Conservation (phyloP, 2,113 vertebrate species). For the Spea multiplicata region DNA sequence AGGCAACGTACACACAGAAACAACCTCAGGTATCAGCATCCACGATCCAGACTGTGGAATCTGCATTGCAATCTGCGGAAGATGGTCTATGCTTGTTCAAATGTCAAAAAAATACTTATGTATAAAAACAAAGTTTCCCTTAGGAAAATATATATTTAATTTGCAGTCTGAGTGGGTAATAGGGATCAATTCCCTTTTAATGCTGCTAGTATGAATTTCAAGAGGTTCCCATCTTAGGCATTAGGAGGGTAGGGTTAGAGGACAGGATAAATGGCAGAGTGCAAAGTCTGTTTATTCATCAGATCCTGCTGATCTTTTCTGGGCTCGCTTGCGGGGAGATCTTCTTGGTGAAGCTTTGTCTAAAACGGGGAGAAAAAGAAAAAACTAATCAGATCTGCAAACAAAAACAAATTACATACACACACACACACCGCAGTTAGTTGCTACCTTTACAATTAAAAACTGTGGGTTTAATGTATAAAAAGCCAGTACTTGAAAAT, state of each 20-base stretch:
- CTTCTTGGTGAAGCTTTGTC: constrained; percentile 93
- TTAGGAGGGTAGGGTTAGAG: constrained; percentile 64
- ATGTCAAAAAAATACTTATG: too few species aligned
- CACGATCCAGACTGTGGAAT: too few species aligned
- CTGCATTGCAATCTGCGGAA: too few species aligned
- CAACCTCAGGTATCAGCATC: not conserved
- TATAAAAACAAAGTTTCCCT: constrained; percentile 62
- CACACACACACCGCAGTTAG: too few species aligned
- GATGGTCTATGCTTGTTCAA: too few species aligned
- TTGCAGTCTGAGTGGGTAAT: constrained; percentile 55
- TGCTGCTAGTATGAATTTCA: constrained; percentile 24
- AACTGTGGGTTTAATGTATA: too few species aligned
- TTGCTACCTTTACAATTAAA: too few species aligned
- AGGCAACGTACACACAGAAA: not conserved
- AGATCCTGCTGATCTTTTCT: constrained; percentile 94
- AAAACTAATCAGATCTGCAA: not conserved
- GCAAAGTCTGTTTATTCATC: constrained; percentile 84
- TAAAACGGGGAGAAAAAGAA: constrained; percentile 54
- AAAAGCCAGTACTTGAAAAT: too few species aligned
- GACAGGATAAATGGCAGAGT: constrained; percentile 59
- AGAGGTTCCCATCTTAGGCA: constrained; percentile 11
- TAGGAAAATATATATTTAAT: constrained; percentile 55
- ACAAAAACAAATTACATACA: too few species aligned
- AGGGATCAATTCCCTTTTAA: constrained; percentile 49
- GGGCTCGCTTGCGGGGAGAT: constrained; percentile 89